A percentile compares a stretch with the other conserved stretches of the same genome.
phyloP scores from a whole-genome alignment of 2,888 invertebrate genomes.

The Latheticus oryzae region DNA sequence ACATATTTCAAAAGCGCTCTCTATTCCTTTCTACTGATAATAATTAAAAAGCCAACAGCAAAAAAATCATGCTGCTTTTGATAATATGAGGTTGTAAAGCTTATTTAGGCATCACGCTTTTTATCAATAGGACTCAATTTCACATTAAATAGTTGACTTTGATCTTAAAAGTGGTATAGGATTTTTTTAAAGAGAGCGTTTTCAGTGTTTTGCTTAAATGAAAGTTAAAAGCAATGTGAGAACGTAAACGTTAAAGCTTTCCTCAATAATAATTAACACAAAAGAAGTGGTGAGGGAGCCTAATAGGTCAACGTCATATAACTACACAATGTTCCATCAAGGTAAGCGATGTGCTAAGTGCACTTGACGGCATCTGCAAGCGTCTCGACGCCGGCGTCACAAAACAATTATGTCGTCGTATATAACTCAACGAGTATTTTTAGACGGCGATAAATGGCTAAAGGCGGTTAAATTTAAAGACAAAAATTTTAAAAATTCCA shows the following conservation, averaged over 20 bases:
- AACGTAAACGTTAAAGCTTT: slow-evolving; percentile 20
- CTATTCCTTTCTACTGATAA: too few relatives aligned
- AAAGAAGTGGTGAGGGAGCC: slow-evolving; percentile 24
- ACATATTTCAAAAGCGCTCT: slow-evolving; percentile 11
- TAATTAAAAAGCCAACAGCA: too few relatives aligned
- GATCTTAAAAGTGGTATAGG: background rate
- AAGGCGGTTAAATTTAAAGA: too few relatives aligned
- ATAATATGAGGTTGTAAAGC: background rate
- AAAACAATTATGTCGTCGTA: slow-evolving; percentile 41
- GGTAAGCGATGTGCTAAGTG: slow-evolving; percentile 41
- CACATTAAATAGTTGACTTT: slow-evolving; percentile 1
- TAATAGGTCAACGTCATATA: slow-evolving; percentile 41
- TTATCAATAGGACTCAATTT: slow-evolving; percentile 3
- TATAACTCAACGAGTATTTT: slow-evolving; percentile 35
- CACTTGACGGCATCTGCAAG: slow-evolving; percentile 42
- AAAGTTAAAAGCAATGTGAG: slow-evolving; percentile 9
- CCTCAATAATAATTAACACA: slow-evolving; percentile 31
- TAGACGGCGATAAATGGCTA: slow-evolving; percentile 28
- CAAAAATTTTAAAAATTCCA: too few relatives aligned
- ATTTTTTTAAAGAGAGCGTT: slow-evolving; percentile 5
- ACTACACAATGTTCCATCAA: slow-evolving; percentile 38
- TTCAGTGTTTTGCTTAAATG: slow-evolving; percentile 1
- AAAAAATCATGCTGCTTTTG: too few relatives aligned
- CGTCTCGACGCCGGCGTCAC: slow-evolving; percentile 40
- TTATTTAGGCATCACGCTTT: background rate